Conservation (phyloP, 2,113 vertebrate genomes). For the Chloropsis cyanopogon region DNA sequence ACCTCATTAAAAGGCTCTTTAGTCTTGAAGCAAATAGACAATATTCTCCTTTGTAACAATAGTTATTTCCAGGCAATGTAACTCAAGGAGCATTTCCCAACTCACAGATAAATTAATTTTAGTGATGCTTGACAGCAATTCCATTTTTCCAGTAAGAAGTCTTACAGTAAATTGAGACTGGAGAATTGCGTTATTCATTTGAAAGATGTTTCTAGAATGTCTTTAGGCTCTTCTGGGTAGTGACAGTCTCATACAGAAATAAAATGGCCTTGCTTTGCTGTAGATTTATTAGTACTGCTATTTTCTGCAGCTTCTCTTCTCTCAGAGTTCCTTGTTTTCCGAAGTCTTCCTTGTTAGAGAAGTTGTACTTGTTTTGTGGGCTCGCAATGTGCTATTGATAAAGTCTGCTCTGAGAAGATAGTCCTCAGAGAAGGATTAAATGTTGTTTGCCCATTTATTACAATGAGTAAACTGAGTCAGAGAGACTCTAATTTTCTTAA, state of each 20-base stretch:
- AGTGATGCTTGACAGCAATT: constrained; percentile 42
- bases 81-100: constrained; percentile 30
- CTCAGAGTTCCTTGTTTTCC: neutral
- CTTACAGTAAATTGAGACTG: constrained; percentile 33
- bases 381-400: neutral
- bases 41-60: constrained; percentile 25
- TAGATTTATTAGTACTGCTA: constrained; percentile 1
- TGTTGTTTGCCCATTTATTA: neutral
- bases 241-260: neutral
- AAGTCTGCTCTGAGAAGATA: neutral
- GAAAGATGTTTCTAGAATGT: constrained; percentile 52
- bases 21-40: constrained; percentile 17
- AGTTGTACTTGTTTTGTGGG: neutral
- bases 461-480: constrained; percentile 41
- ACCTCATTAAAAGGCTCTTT: constrained; percentile 2
- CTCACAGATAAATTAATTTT: constrained; percentile 43
- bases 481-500: neutral
- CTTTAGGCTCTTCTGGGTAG: constrained; percentile 19
- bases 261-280: constrained; percentile 11
- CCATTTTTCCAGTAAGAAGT: constrained; percentile 34
- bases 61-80: constrained; percentile 20
- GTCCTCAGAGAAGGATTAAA: neutral
- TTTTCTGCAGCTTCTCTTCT: neutral
- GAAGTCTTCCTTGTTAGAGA: neutral
- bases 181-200: constrained; percentile 45